Evolutionary conservation across 2,797 vertebrate genomes (phyloP).

Genomic region (Poecilia wingei): DNA sequence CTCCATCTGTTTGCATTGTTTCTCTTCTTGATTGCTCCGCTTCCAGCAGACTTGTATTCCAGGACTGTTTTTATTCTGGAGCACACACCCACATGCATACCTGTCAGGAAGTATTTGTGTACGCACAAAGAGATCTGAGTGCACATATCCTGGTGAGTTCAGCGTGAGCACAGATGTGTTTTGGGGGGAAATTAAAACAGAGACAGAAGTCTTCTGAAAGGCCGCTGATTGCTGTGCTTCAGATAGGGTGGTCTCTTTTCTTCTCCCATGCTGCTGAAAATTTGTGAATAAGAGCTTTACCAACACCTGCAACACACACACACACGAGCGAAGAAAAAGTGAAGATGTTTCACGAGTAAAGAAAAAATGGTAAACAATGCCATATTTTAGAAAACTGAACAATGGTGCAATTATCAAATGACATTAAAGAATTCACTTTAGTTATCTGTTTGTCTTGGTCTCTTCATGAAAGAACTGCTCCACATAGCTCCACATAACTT

Average conservation of each 20-base stretch:
- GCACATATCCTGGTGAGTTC: conserved; percentile 44
- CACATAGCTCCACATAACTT: background rate
- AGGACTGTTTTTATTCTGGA: conserved; percentile 52
- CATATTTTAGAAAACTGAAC: background rate
- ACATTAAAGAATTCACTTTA: background rate
- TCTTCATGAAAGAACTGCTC: background rate
- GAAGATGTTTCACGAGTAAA: background rate
- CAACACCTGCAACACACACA: conserved; percentile 1
- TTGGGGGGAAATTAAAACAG: conserved; percentile 21
- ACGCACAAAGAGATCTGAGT: conserved; percentile 41
- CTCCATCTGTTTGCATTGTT: conserved; percentile 75
- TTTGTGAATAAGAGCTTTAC: conserved; percentile 28
- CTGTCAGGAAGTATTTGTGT: conserved; percentile 32
- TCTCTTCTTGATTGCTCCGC: conserved; percentile 57
- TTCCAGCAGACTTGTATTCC: conserved; percentile 62
- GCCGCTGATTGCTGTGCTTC: conserved; percentile 39
- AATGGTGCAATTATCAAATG: background rate
- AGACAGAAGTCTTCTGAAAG: conserved; percentile 43
- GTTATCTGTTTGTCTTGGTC: background rate
- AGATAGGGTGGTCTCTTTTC: conserved; percentile 29
- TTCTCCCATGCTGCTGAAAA: conserved; percentile 18
- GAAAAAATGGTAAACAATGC: background rate
- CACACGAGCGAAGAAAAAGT: background rate
- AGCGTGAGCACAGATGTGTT: conserved; percentile 46
- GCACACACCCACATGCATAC: conserved; percentile 52